Base-by-base conservation (phyloP, 1,140 invertebrate genomes). In the Lasaia peninsularis region DNA sequence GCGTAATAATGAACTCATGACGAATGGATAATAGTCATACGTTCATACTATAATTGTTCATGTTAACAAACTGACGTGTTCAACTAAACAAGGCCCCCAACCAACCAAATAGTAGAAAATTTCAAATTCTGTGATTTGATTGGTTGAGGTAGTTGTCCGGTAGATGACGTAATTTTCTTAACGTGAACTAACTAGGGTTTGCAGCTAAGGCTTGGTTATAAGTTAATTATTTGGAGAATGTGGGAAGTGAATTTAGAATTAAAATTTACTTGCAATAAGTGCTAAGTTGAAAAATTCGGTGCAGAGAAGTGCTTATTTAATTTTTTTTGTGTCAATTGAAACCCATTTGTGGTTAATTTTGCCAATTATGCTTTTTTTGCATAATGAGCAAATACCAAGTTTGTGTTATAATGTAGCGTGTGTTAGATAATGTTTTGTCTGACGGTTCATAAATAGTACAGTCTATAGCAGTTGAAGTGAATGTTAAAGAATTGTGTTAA, bases 381-480 rank as follows among this genome's bases (percentile, higher is more conserved):
- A 86, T 83, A 86, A 88, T 88, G 86, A 88, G 86, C 86, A 84
- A 88, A 88, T 88, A 88, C 86, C 73, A 65, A 56, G 63, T 65
- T 58, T 69, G 73, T 75, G 40, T 40, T 78, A 63, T 72, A 53
- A 54, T 81, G 75, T 73, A 54, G 31, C 51, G 63, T 63, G 49
- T 63, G 65, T 62, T 33, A 49, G n/a, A 52, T 57, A 52, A 55
- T 68, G 61, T 61, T 60, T 48, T 53, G 55, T 44, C 20, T 40
- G 11, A 56, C 18, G 54, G 28, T 53, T 31, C 16, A 54, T 54
- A 55, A n/a, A 54, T 37, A 32, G 14, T 28, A n/a, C n/a, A n/a
- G n/a, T n/a, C 10, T 2, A 40, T 56, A 56, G 37, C 37, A 32
- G 12, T 44, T 33, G 31, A 40, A 20, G 34, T 49, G 2, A 28